phyloP scores from a whole-genome alignment of 2,797 vertebrate genomes.

The Notamacropus eugenii region DNA sequence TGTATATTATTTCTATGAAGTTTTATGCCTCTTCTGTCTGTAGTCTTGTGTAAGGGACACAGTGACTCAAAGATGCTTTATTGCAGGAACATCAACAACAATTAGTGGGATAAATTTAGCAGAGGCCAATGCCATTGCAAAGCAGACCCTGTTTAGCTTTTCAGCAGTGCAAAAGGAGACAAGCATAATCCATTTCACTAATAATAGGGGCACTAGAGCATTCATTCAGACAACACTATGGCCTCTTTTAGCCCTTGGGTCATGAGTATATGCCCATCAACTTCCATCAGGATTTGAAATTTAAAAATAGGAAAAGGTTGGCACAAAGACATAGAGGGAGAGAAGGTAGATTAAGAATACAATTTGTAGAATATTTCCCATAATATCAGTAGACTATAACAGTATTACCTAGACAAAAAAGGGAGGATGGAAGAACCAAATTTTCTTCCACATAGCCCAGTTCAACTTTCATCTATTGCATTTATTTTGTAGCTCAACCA shows the following conservation, averaged over 20 bases:
- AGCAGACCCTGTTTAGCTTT: neutral
- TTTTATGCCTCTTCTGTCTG: neutral
- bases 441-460: neutral
- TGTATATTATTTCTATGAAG: neutral
- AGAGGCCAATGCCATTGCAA: neutral
- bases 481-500: neutral
- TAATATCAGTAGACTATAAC: neutral
- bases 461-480: neutral
- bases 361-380: slow-evolving; percentile 11
- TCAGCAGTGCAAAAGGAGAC: neutral
- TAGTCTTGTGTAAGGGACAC: neutral
- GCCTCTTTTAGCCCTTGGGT: neutral
- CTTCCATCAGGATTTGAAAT: neutral
- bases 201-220: neutral
- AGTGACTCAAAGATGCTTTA: neutral
- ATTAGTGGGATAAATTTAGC: neutral
- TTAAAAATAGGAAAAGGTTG: neutral
- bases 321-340: neutral
- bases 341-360: neutral
- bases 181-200: neutral
- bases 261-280: slow-evolving; percentile 1
- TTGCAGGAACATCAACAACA: neutral
- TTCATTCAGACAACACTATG: neutral
- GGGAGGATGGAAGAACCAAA: neutral
- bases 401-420: neutral